A percentile compares a stretch with the other conserved stretches of the same genome.
Evolutionary conservation across 2,888 invertebrate species (phyloP).

Genomic region (Drosophila dives): DNA sequence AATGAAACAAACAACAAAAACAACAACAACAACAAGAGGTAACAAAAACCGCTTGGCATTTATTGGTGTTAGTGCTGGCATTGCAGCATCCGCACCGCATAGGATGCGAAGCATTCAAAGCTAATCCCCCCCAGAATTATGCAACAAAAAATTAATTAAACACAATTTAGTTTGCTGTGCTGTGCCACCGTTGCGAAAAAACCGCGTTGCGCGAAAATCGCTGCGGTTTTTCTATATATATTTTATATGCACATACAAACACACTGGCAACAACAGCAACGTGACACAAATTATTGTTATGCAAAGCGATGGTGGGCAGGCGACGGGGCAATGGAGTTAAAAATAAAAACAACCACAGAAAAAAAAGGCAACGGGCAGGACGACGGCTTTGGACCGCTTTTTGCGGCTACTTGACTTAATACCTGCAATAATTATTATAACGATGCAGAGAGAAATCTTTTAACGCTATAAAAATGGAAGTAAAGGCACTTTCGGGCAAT

Average conservation of each 20-base stretch:
- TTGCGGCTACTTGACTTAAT: conserved; percentile 79
- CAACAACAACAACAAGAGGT: neutral
- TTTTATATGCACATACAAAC: conserved; percentile 21
- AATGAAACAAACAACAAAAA: conserved; percentile 41
- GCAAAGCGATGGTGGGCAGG: conserved; percentile 54
- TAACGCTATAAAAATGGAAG: conserved; percentile 60
- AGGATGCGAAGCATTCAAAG: conserved; percentile 50
- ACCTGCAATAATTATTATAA: conserved; percentile 79
- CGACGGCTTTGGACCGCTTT: conserved; percentile 44
- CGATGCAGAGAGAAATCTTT: conserved; percentile 69
- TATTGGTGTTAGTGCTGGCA: conserved; percentile 42
- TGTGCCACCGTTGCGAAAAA: conserved; percentile 56
- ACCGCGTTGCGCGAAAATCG: conserved; percentile 75
- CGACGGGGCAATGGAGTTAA: conserved; percentile 45
- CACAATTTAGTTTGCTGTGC: conserved; percentile 71
- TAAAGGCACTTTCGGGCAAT: conserved; percentile 61
- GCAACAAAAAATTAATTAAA: conserved; percentile 79
- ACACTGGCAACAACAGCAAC: conserved; percentile 30
- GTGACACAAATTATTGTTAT: conserved; percentile 72
- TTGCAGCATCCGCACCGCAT: conserved; percentile 40
- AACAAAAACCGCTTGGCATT: conserved; percentile 55
- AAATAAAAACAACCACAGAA: conserved; percentile 29
- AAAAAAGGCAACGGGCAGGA: conserved; percentile 12
- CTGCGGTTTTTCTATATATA: conserved; percentile 60
- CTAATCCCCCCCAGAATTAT: conserved; percentile 72